phyloP scores from a whole-genome alignment of 2,888 invertebrate genomes.

The Tenthredo livida region DNA sequence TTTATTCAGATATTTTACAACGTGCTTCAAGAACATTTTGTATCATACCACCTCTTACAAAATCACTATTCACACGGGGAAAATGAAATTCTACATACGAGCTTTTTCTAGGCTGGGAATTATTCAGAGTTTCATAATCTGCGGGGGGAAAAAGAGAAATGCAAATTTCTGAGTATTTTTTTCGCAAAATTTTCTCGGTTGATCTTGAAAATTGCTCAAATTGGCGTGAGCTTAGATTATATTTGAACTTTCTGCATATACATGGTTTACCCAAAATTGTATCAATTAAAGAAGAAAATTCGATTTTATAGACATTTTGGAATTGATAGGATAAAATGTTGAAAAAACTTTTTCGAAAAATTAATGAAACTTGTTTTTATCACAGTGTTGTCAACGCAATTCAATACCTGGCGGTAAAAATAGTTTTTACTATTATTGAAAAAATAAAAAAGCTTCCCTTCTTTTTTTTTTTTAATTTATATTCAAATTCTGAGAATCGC shows the following conservation, averaged over 20 bases:
- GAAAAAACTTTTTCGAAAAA: too few relatives aligned
- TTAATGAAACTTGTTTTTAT: too few relatives aligned
- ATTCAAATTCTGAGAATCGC: too few relatives aligned
- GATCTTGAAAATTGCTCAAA: background rate
- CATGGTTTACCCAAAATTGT: too few relatives aligned
- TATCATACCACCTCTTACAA: conserved; percentile 2
- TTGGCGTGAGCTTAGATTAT: background rate
- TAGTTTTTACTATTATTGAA: too few relatives aligned
- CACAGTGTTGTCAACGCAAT: too few relatives aligned
- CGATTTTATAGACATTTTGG: too few relatives aligned
- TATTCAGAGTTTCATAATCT: background rate
- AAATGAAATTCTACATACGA: background rate
- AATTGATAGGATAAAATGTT: too few relatives aligned
- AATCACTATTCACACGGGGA: background rate
- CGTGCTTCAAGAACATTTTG: background rate
- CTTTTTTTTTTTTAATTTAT: too few relatives aligned
- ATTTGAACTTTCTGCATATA: background rate
- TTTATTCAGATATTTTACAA: background rate
- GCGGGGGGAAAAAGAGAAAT: background rate
- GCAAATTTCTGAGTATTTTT: background rate
- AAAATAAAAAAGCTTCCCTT: too few relatives aligned
- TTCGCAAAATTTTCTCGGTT: background rate
- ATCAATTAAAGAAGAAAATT: too few relatives aligned
- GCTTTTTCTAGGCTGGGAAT: background rate
- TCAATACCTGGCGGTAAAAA: too few relatives aligned